These are phyloP conservation scores for Elephas maximus DNA, from an alignment of 2,113 vertebrate genomes.

Conservation along the genomic window DNA sequence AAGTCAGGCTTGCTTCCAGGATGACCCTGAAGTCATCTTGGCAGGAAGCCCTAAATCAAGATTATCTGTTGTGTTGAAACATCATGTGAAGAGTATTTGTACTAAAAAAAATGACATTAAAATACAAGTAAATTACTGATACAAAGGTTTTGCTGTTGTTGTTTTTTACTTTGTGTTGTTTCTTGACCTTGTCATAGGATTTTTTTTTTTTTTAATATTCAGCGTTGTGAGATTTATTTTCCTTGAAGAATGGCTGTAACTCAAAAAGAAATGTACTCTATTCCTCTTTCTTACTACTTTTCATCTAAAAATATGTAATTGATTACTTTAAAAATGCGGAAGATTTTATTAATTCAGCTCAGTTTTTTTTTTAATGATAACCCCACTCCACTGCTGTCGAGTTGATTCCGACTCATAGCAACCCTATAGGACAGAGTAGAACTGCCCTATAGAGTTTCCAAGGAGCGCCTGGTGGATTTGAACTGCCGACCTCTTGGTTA, in stretches of 20 bases:
- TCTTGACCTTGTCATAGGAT: background rate
- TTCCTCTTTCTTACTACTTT: background rate
- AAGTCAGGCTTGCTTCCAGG: constrained; percentile 64
- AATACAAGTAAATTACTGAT: background rate
- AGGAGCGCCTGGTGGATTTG: no score
- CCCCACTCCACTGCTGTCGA: no score
- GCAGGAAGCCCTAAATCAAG: constrained; percentile 37
- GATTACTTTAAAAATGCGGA: background rate
- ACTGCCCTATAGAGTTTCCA: no score
- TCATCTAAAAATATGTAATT: constrained; percentile 32
- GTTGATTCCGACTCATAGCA: no score
- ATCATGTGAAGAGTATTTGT: constrained; percentile 36
- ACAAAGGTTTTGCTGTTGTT: background rate
- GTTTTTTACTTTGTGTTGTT: background rate
- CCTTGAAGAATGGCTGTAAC: background rate
- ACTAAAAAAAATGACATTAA: constrained; percentile 44
- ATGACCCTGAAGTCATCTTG: constrained; percentile 60
- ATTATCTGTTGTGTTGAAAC: background rate
- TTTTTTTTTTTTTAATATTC: background rate
- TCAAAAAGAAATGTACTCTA: background rate
- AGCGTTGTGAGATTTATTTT: background rate
- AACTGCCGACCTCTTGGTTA: no score
- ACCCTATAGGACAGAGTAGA: no score
- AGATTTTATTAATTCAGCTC: background rate
- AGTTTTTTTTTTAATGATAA: no score